Base-by-base conservation (phyloP, 2,797 vertebrate species). In the Myiotriccus ornatus region DNA sequence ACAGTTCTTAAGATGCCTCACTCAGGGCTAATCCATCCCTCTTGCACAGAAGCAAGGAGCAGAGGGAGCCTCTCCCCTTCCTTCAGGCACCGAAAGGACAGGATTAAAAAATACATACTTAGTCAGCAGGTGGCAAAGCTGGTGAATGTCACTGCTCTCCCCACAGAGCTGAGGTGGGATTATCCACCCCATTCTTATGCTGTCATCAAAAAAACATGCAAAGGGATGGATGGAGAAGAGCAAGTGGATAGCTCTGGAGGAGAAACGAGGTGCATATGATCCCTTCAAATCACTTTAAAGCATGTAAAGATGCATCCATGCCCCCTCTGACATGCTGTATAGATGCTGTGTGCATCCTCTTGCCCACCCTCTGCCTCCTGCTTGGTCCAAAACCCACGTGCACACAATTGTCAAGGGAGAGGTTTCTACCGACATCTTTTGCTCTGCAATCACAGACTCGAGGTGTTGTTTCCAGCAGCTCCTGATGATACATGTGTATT, bases 1-100 rank as follows among this genome's bases (percentile, higher is more conserved):
- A 1, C 25, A 1, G 59, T 60, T 73, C 85, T 97, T 83, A 95
- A 91, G 96, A 95, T 95, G 96, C 94, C 93, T 96, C 95, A 78
- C 91, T 82, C 74, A 90, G 71, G 81, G 78, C 60, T 84, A 83
- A 91, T 68, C 37, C 60, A n/a, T 57, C 53, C 90, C 60, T 87
- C 81, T 56, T 37, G 23, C n/a, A 64, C 79, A 53, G 78, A 85
- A 59, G 8, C 47, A 57, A 70, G 75, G 78, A 87, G 64, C 37
- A 76, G 57, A 75, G 28, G 44, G 32, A 90, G 35, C 27, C 32
- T 19, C 8, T 53, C 34, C 52, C 49, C 56, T 57, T 87, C 60
- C 74, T 84, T 68, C 6, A 6, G 71, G 44, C 77, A 71, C 47
- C 0, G 0, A 70, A 64, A 90, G 37, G n/a, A 60, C 3, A 2